A percentile compares a stretch with the other conserved stretches of the same genome.
phyloP scores from a whole-genome alignment of 1,140 invertebrate species.

The Drosophila santomea region DNA sequence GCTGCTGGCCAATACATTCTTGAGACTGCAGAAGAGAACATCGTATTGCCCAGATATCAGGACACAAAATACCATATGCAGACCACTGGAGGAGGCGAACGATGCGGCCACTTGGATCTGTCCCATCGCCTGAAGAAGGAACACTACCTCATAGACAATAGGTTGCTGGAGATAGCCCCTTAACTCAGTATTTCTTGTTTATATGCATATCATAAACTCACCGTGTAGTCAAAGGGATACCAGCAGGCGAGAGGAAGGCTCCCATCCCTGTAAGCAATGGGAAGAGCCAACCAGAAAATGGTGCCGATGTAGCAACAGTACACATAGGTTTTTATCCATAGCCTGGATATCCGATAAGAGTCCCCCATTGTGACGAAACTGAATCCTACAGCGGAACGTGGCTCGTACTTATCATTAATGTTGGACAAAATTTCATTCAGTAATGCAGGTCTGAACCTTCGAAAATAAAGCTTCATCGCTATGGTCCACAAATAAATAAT shows the following conservation, averaged over 20 bases:
- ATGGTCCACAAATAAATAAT: conserved; percentile 79
- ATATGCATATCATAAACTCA: conserved; percentile 1
- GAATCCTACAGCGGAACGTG: conserved; percentile 62
- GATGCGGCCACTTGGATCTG: conserved; percentile 75
- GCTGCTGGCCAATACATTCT: conserved; percentile 72
- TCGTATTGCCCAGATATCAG: conserved; percentile 79
- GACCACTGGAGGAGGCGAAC: conserved; percentile 67
- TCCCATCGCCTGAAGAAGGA: conserved; percentile 68
- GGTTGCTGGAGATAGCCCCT: conserved; percentile 53
- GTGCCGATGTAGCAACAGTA: conserved; percentile 73
- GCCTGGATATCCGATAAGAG: conserved; percentile 44
- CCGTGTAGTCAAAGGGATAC: conserved; percentile 80
- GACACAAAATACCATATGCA: conserved; percentile 70
- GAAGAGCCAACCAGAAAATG: conserved; percentile 72
- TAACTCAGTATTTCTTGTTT: not conserved
- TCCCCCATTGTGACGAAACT: conserved; percentile 67
- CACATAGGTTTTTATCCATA: conserved; percentile 70
- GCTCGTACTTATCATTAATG: conserved; percentile 59
- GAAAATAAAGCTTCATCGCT: conserved; percentile 74
- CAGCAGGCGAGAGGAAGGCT: conserved; percentile 76
- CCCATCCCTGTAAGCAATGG: conserved; percentile 64
- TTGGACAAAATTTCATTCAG: conserved; percentile 47
- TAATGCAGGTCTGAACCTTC: conserved; percentile 47
- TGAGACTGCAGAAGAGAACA: conserved; percentile 71
- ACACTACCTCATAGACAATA: conserved; percentile 65